These are phyloP conservation scores for Mythimna vitellina DNA, from an alignment of 2,888 invertebrate species.

Conservation along the genomic window DNA sequence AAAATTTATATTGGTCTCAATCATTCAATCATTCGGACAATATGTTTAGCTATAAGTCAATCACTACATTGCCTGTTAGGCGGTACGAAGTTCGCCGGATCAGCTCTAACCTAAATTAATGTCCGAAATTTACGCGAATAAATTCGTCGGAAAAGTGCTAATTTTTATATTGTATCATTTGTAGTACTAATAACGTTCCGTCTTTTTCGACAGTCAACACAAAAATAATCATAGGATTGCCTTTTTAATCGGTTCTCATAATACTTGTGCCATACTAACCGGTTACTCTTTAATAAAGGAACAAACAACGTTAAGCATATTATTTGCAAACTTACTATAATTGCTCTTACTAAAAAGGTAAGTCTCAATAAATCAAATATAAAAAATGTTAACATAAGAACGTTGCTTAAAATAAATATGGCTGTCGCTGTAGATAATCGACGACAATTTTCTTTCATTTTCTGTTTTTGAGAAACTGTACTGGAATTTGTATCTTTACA, in stretches of 20 bases:
- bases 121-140: too few relatives aligned
- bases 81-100: too few relatives aligned
- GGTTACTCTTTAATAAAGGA: slow-evolving; percentile 26
- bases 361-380: slow-evolving; percentile 28
- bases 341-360: slow-evolving; percentile 2
- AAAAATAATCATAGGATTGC: neutral
- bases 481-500: neutral
- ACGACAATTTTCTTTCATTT: neutral
- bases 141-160: too few relatives aligned
- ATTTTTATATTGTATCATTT: too few relatives aligned
- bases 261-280: slow-evolving; percentile 17
- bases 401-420: slow-evolving; percentile 30
- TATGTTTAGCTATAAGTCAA: too few relatives aligned
- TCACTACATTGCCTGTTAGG: too few relatives aligned
- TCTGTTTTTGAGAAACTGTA: neutral
- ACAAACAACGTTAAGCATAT: slow-evolving; percentile 15
- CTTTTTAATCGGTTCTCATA: slow-evolving; percentile 11
- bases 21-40: too few relatives aligned
- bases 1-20: too few relatives aligned
- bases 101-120: too few relatives aligned
- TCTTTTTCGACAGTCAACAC: neutral
- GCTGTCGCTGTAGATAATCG: slow-evolving; percentile 20
- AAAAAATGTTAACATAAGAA: slow-evolving; percentile 18
- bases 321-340: slow-evolving; percentile 21
- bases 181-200: neutral